These are phyloP conservation scores for Mimas tiliae DNA, from an alignment of 2,888 invertebrate genomes.

Conservation along the genomic window DNA sequence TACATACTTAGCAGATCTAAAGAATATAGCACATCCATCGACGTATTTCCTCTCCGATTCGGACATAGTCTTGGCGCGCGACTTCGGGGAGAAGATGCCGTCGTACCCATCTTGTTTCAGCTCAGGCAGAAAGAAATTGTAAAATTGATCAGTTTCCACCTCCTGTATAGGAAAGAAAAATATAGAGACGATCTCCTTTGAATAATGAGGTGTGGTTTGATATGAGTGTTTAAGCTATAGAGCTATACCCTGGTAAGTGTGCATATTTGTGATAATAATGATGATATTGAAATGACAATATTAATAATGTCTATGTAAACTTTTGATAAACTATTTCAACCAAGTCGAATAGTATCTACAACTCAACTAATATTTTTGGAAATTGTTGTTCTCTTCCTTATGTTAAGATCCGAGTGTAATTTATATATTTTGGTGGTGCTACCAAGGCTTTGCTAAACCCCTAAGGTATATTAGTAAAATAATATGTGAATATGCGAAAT, in stretches of 20 bases:
- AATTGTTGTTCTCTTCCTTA: too few relatives aligned
- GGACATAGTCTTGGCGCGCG: conserved; percentile 98
- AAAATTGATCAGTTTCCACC: conserved; percentile 99
- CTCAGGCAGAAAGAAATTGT: conserved; percentile 97
- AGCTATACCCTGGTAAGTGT: conserved; percentile 6
- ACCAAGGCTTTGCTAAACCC: too few relatives aligned
- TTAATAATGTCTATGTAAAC: background rate
- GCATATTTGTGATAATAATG: background rate
- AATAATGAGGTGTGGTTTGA: background rate
- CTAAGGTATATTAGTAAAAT: too few relatives aligned
- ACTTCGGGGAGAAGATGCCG: conserved; percentile 99
- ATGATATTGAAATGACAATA: too few relatives aligned
- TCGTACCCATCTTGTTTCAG: conserved; percentile 95
- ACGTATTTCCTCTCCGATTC: conserved; percentile 98
- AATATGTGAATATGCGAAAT: too few relatives aligned
- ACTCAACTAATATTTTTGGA: too few relatives aligned
- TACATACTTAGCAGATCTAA: conserved; percentile 94
- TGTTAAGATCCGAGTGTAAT: too few relatives aligned
- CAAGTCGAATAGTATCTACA: too few relatives aligned
- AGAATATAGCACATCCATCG: conserved; percentile 99
- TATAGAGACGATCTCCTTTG: background rate
- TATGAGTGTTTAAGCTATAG: conserved; percentile 10
- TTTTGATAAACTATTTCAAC: too few relatives aligned
- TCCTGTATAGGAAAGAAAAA: conserved; percentile 86
- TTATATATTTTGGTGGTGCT: too few relatives aligned